These are phyloP conservation scores for Eueides isabella DNA, from an alignment of 1,140 invertebrate species.

Conservation along the genomic window DNA sequence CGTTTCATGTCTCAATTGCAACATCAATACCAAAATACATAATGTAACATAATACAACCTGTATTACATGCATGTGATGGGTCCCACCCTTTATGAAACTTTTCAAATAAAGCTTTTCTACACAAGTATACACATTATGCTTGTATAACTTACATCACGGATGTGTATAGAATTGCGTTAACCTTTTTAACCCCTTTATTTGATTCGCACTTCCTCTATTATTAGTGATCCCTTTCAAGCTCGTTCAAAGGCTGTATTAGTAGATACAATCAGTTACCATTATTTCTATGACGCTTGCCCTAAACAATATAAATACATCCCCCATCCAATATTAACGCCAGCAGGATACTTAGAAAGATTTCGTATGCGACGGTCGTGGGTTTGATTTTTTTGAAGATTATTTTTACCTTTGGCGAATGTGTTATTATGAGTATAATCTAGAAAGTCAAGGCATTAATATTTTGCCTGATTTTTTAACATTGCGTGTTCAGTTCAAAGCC, in stretches of 20 bases:
- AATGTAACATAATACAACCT: not conserved
- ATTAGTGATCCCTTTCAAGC: slow-evolving; percentile 16
- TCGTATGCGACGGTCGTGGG: not conserved
- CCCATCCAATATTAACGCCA: slow-evolving; percentile 18
- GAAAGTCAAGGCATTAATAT: no score
- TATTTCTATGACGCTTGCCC: not conserved
- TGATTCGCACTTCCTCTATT: slow-evolving; percentile 24
- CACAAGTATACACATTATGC: slow-evolving; percentile 37
- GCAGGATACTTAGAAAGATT: no score
- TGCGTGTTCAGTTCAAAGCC: no score
- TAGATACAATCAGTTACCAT: slow-evolving; percentile 1
- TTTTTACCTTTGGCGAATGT: no score
- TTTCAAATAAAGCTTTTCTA: not conserved
- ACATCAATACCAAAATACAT: not conserved
- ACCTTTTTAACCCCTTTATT: slow-evolving; percentile 19
- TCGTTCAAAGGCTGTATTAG: slow-evolving; percentile 24
- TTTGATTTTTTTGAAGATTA: not conserved
- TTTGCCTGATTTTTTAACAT: no score
- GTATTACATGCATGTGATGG: not conserved
- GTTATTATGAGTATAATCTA: no score
- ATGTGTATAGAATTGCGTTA: slow-evolving; percentile 7
- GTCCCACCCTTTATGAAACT: not conserved
- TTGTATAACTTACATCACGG: not conserved
- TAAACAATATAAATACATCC: slow-evolving; percentile 28
- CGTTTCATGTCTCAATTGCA: not conserved